Evolutionary conservation across 2,888 invertebrate genomes (phyloP), one percentile per base, ranked within the genome.

Genomic region (Leptopterna dolabrata): DNA sequence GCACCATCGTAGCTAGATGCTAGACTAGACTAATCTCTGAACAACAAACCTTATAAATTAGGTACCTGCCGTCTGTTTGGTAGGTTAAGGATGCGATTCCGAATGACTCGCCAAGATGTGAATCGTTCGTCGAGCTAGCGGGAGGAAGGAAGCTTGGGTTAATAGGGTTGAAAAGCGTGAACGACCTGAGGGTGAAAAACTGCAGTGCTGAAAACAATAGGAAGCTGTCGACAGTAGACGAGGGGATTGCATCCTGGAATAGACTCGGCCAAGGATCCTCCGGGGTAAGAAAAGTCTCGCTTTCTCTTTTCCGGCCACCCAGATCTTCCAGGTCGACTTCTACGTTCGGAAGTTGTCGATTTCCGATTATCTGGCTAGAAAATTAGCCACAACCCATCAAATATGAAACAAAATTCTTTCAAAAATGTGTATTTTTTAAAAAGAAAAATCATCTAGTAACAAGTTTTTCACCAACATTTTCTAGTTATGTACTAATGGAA

Each of bases 261-360:
- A 73, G 73, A 73, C 73, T 73, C 73, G 73, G 73, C 73, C 73
- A 73, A 73, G 73, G 73, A 73, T 73, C n/a, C 14, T 16, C 36
- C 30, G 16, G n/a, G n/a, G 36, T 7, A 13, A 36, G 36, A 73
- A 41, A 36, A 16, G 73, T 36, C 73, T 14, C 73, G 73, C 73
- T 73, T 73, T 73, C 73, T 73, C 30, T 73, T 73, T 30, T 41
- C 36, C 73, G 36, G 24, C 63, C 63, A 9, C 24, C 63, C 30
- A 73, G 41, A 73, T 73, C 36, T 41, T 71, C 71, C 19, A 14
- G 13, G 24, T 30, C 14, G 1, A 70, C 55, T 36, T 36, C 36
- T 7, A 36, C 36, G 36, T 36, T 36, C 36, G 36, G 36, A 4
- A 36, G 36, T 36, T 36, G 7, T 36, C 36, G 7, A 36, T 36